These are phyloP conservation scores for Anoplophora glabripennis DNA, from an alignment of 1,140 invertebrate species.

Conservation along the genomic window DNA sequence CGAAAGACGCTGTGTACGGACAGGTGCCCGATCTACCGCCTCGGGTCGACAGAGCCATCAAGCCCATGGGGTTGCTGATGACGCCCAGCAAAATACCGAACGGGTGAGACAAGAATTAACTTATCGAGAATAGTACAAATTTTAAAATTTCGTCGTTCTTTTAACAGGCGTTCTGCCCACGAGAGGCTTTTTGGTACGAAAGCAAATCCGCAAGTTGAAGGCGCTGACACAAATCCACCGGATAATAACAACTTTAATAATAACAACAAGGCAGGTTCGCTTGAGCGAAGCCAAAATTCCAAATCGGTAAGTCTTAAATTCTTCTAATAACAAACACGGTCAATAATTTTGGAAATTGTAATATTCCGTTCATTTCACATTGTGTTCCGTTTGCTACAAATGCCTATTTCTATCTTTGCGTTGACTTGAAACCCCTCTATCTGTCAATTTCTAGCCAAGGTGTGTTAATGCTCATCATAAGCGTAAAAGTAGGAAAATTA, in stretches of 20 bases:
- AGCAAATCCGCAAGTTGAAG: constrained; percentile 31
- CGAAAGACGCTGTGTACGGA: constrained; percentile 44
- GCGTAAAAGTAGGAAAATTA: too few relatives aligned
- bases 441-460: too few relatives aligned
- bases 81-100: constrained; percentile 41
- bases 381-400: too few relatives aligned
- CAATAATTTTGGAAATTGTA: too few relatives aligned
- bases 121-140: too few relatives aligned
- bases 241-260: constrained; percentile 23
- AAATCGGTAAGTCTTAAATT: constrained; percentile 54
- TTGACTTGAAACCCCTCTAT: too few relatives aligned
- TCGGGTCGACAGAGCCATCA: constrained; percentile 72
- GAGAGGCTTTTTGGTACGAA: constrained; percentile 60
- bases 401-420: too few relatives aligned
- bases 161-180: constrained; percentile 51
- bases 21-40: constrained; percentile 78
- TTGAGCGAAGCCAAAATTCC: constrained; percentile 56
- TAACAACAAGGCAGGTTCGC: constrained; percentile 47
- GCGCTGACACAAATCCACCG: constrained; percentile 19
- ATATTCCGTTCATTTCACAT: too few relatives aligned
- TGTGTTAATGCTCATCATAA: too few relatives aligned
- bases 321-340: not conserved
- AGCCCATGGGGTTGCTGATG: constrained; percentile 56
- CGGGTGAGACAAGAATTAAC: not conserved
- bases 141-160: not conserved